phyloP scores from a whole-genome alignment of 2,888 invertebrate species.

The Acanthosepion lycidas region DNA sequence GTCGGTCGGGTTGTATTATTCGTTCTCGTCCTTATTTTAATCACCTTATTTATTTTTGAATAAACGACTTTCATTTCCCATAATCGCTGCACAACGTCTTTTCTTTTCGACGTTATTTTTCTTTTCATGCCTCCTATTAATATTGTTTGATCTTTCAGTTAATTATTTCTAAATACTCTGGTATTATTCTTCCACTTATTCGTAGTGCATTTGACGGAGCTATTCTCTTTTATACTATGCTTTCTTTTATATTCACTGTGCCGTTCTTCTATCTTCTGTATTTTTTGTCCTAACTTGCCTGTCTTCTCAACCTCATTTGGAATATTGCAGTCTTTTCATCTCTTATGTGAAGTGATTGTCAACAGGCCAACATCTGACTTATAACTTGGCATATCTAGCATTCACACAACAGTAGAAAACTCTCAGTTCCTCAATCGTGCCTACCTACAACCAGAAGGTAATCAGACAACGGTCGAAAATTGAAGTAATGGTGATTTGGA shows the following conservation, averaged over 20 bases:
- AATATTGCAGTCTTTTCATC: neutral
- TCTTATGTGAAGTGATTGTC: neutral
- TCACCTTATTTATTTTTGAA: no score
- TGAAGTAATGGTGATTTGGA: constrained; percentile 33
- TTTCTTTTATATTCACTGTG: neutral
- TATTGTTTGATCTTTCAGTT: no score
- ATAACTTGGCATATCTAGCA: neutral
- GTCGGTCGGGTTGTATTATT: no score
- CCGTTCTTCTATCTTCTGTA: neutral
- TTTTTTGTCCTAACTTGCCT: neutral
- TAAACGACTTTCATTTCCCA: no score
- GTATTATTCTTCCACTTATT: neutral
- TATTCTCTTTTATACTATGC: neutral
- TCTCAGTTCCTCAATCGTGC: neutral
- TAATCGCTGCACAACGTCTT: no score
- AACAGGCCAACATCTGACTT: neutral
- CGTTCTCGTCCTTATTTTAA: no score
- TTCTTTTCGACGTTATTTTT: no score
- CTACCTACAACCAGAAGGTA: neutral
- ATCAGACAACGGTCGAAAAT: constrained; percentile 23
- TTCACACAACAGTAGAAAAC: neutral
- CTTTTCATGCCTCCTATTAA: no score
- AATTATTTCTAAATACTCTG: no score
- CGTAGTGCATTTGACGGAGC: neutral
- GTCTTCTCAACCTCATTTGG: neutral